Percentiles rank a stretch among this genome's conserved stretches.
phyloP scores from a whole-genome alignment of 2,797 vertebrate species.

The Cyclopterus lumpus region DNA sequence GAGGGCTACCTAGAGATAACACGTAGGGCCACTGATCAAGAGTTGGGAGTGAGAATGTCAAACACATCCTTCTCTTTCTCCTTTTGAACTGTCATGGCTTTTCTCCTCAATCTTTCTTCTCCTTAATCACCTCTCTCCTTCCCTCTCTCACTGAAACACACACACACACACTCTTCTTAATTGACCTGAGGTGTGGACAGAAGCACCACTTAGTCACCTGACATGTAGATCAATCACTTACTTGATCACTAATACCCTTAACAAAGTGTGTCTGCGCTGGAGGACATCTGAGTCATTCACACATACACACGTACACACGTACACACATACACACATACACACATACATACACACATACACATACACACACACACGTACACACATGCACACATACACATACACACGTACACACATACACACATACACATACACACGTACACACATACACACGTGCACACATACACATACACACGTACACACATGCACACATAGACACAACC shows the following conservation, averaged over 20 bases:
- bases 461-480: no score
- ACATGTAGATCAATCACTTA: conserved; percentile 83
- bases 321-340: conserved; percentile 8
- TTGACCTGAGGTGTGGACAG: conserved; percentile 71
- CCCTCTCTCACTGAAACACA: background rate
- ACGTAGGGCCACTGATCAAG: background rate
- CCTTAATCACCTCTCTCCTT: conserved; percentile 5
- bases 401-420: no score
- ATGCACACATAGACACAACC: no score
- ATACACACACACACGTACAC: conserved; percentile 13
- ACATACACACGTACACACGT: conserved; percentile 20
- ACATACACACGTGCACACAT: no score
- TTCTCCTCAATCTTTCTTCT: background rate
- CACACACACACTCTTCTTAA: conserved; percentile 41
- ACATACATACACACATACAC: conserved; percentile 10
- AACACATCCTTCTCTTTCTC: conserved; percentile 16
- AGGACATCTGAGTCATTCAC: conserved; percentile 70
- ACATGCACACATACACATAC: no score
- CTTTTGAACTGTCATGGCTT: background rate
- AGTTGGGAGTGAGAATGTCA: background rate
- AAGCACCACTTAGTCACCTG: conserved; percentile 74
- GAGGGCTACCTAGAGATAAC: background rate
- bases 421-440: no score
- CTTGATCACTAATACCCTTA: conserved; percentile 78
- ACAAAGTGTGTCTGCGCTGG: conserved; percentile 72